These are phyloP conservation scores for Philereme vetulata DNA, from an alignment of 2,888 invertebrate species.

Conservation along the genomic window DNA sequence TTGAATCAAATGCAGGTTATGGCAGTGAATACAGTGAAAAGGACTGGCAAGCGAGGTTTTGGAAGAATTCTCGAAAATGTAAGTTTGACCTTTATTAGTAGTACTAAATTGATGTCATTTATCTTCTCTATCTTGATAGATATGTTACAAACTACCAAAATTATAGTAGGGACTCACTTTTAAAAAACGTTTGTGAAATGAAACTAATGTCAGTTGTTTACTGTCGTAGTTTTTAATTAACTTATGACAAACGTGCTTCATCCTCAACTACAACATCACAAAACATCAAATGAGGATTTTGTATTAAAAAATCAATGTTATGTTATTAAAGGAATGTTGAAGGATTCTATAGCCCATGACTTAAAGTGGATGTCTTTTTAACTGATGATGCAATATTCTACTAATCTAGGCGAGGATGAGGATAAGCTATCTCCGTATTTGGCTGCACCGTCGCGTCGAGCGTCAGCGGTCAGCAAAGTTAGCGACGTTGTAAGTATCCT, in stretches of 20 bases:
- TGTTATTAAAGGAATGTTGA: no score
- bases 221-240: no score
- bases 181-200: no score
- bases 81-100: constrained; percentile 39
- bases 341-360: no score
- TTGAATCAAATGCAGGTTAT: constrained; percentile 80
- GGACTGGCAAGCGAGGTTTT: constrained; percentile 85
- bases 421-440: constrained; percentile 74
- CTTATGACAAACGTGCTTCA: no score
- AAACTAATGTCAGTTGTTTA: no score
- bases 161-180: no score
- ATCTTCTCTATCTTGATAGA: neutral
- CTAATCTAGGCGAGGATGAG: constrained; percentile 70
- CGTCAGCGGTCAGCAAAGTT: constrained; percentile 73
- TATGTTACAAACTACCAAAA: no score
- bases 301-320: no score
- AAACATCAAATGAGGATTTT: no score
- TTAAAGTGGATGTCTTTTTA: no score
- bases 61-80: constrained; percentile 84
- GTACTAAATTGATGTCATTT: neutral
- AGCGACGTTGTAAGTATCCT: constrained; percentile 29
- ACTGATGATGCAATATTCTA: neutral
- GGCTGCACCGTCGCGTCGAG: constrained; percentile 69
- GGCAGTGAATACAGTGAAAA: constrained; percentile 90
- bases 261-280: no score